Evolutionary conservation across 2,113 vertebrate species (phyloP).

Genomic region (Paraplagusia blochii): DNA sequence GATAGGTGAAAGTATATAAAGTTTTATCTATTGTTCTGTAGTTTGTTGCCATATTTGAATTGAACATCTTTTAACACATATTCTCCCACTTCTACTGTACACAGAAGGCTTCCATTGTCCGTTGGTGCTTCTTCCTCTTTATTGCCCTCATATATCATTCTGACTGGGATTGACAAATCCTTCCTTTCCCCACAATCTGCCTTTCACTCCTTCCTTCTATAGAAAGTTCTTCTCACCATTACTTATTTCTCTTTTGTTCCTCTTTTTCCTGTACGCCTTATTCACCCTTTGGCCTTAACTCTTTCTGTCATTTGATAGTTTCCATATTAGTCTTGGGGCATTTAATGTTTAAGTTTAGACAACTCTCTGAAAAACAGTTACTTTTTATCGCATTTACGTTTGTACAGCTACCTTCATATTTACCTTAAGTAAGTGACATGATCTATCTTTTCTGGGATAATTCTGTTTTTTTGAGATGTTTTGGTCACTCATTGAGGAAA

Average conservation of each 20-base stretch:
- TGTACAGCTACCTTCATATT: no score
- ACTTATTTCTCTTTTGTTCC: neutral
- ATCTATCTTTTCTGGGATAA: no score
- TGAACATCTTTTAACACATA: no score
- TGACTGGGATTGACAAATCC: conserved; percentile 22
- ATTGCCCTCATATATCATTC: conserved; percentile 36
- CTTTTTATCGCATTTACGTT: no score
- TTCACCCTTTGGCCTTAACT: neutral
- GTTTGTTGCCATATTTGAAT: no score
- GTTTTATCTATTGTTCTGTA: no score
- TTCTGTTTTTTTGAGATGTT: no score
- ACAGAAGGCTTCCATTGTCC: conserved; percentile 3
- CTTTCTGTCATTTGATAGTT: neutral
- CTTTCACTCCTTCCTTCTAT: neutral
- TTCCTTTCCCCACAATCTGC: conserved; percentile 22
- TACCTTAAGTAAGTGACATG: no score
- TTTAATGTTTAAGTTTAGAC: neutral
- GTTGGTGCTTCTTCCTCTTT: conserved; percentile 63
- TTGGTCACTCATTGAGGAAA: no score
- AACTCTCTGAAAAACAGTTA: no score
- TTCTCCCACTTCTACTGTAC: neutral
- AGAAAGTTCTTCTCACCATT: neutral
- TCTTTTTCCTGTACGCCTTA: neutral
- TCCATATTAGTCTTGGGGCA: neutral
- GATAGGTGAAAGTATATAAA: no score